Evolutionary conservation across 2,888 invertebrate genomes (phyloP), one percentile per base, ranked within the genome.

Genomic region (Eupithecia tripunctaria): DNA sequence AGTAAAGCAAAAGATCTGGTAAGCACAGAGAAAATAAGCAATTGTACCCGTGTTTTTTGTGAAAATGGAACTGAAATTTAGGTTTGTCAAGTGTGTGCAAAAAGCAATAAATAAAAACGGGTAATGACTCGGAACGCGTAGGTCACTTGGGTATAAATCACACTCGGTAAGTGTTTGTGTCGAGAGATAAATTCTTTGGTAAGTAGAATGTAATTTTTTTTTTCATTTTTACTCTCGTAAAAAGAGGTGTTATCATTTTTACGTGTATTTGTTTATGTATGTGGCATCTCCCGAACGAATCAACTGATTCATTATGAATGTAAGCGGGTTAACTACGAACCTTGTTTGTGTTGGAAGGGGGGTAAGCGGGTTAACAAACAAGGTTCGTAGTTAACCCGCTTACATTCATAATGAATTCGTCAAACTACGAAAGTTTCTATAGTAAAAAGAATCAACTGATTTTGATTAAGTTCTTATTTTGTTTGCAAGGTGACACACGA

Each of bases 41-140:
- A 21, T 51, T 51, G 12, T 21, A 1, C 21, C 12, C 21, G 21
- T 51, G 21, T 14, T 56, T 36, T 56, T 25, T 25, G 21, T 10
- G 56, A 21, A 51, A 51, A 51, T 21, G 21, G 51, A 51, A 51
- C 21, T 25, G 10, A 21, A 56, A 56, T 56, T 51, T 56, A 56
- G 56, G 4, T 56, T 25, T 14, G 56, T 14, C 3, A 56, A 56
- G 56, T 56, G 56, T 56, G 56, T 56, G 56, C 56, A 56, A 25
- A 56, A 56, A 56, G 56, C 38, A 72, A 68, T 67, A 62, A 62
- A 32, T 18, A 62, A 25, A 56, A 56, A 56, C 21, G 56, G 21
- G 56, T 56, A 56, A 56, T 56, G 56, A 56, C 25, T 25, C 56
- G 56, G 56, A 56, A 56, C 56, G 56, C 56, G 56, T 25, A 25